Percentiles rank a stretch among this genome's conserved stretches.
These are phyloP conservation scores for Plemyria rubiginata DNA, from an alignment of 2,888 invertebrate species.

Conservation along the genomic window DNA sequence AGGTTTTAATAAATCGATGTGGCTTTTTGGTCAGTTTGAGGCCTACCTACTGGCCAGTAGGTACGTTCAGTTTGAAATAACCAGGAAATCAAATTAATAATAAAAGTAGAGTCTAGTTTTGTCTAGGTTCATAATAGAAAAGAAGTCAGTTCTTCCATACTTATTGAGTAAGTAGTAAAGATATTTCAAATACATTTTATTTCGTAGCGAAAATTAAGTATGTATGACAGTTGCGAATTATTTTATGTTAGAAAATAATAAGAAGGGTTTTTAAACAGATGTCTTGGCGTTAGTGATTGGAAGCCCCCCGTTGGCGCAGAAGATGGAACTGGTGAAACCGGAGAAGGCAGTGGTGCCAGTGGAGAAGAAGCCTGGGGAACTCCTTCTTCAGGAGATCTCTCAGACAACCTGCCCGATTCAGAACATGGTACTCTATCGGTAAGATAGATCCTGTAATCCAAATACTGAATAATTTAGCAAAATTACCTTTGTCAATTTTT, in stretches of 20 bases:
- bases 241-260: background rate
- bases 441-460: conserved; percentile 48
- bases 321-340: conserved; percentile 86
- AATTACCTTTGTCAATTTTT: too few species aligned
- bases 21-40: background rate
- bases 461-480: too few species aligned
- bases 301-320: conserved; percentile 83
- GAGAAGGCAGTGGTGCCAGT: conserved; percentile 93
- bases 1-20: background rate
- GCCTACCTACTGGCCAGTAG: too few species aligned
- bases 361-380: conserved; percentile 96
- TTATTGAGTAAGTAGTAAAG: background rate
- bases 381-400: conserved; percentile 93
- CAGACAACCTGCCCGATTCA: conserved; percentile 89
- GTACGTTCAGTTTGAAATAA: background rate
- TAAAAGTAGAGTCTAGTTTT: background rate
- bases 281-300: conserved; percentile 85
- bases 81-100: background rate
- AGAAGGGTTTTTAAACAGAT: conserved; percentile 50
- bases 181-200: background rate
- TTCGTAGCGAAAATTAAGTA: background rate
- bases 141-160: background rate
- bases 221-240: background rate
- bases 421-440: conserved; percentile 88
- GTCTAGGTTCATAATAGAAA: background rate